Evolutionary conservation across 2,113 vertebrate species (phyloP), one percentile per base, ranked within the genome.

Genomic region (Protobothrops mucrosquamatus): DNA sequence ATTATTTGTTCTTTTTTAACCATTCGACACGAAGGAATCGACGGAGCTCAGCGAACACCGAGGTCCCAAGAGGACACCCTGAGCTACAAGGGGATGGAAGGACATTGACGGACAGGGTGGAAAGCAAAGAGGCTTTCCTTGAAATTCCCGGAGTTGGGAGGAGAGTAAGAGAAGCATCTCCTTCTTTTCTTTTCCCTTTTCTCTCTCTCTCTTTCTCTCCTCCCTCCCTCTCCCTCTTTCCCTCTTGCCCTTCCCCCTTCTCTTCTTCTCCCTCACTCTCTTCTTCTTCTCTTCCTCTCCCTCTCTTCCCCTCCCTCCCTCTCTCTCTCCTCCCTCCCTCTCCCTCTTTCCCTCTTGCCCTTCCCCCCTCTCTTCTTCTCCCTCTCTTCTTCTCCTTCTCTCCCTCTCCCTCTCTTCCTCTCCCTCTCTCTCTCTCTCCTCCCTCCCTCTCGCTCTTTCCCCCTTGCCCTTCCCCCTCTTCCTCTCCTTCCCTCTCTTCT

Each of bases 331-430:
- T 6, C 22, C 6, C 4, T 48, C 6, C 1, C 4, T 15, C 1
- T 22, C 8, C 57, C 24, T 7, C 2, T 7, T 59, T 24, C 22
- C 0, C 22, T 24, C 1, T 26, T 3, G 2, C 3, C 2, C 8
- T 5, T 22, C 0, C 3, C 2, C 6, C 0, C 20, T 22, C 5
- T 0, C 18, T 56, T 1, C 6, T 6, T 9, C 1, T 4, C 3
- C 6, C 8, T 2, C 2, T 11, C 51, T 10, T 5, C 1, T 8
- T 52, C 1, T 10, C 2, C 10, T 10, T 52, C 8, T 9, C 8
- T 8, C 9, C 11, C 51, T 52, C 11, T 52, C 51, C 8, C 11
- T 11, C 2, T 52, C 9, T 52, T 10, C 0, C 9, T 52, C 51
- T 52, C 51, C 2, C 1, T 56, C 3, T 11, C 9, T 52, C 51